Percentiles rank a stretch among this genome's conserved stretches.
These are phyloP conservation scores for Serilophus lunatus DNA, from an alignment of 2,113 vertebrate species.

Conservation along the genomic window DNA sequence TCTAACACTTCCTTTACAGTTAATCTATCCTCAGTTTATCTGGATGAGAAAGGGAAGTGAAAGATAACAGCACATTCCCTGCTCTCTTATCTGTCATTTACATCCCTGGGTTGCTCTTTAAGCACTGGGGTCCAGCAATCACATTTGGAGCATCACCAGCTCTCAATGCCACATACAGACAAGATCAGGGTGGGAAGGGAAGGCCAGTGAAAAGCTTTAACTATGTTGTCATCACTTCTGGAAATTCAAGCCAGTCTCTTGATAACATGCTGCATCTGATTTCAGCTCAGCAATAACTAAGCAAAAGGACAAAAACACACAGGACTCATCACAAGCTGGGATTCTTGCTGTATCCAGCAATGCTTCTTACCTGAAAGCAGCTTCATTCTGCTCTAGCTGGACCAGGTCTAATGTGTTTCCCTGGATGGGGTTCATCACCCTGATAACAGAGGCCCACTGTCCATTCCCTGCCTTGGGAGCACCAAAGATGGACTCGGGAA, in stretches of 20 bases:
- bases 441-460: slow-evolving; percentile 96
- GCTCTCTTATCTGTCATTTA: not conserved
- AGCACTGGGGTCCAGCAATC: not conserved
- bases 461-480: slow-evolving; percentile 95
- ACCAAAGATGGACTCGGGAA: slow-evolving; percentile 95
- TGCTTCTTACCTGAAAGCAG: slow-evolving; percentile 90
- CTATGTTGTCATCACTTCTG: not conserved
- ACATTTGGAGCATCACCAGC: not conserved
- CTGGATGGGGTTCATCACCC: slow-evolving; percentile 95
- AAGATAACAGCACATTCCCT: not conserved
- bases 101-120: not conserved
- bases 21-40: not conserved
- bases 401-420: slow-evolving; percentile 91
- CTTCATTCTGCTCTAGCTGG: slow-evolving; percentile 97
- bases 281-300: not conserved
- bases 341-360: not conserved
- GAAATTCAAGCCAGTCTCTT: not conserved
- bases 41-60: not conserved
- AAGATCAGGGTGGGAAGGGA: not conserved
- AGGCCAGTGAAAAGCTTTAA: not conserved
- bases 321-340: not conserved
- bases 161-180: not conserved
- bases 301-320: not conserved
- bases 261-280: not conserved
- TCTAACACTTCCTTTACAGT: not conserved